These are phyloP conservation scores for Wiebesia pumilae DNA, from an alignment of 1,140 invertebrate species.

Conservation along the genomic window DNA sequence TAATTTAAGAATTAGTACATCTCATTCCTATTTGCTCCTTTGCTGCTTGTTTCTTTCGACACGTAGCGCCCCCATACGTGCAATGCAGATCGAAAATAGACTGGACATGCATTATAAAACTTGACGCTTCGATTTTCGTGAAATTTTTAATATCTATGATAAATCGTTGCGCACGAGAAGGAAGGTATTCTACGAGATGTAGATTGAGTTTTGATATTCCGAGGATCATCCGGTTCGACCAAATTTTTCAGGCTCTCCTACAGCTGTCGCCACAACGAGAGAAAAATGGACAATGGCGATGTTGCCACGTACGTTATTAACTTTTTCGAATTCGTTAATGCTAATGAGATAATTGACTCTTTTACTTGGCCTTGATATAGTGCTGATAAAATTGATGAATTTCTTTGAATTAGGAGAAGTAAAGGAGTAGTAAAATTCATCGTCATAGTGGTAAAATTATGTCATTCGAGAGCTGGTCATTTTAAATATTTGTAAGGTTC, in stretches of 20 bases:
- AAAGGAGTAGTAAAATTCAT: too few species aligned
- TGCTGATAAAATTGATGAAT: too few species aligned
- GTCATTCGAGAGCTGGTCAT: too few species aligned
- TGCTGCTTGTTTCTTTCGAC: neutral
- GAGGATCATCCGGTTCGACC: neutral
- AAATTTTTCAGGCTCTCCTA: slow-evolving; percentile 24
- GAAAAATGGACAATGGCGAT: neutral
- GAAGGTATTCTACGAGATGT: neutral
- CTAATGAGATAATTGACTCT: too few species aligned
- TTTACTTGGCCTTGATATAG: too few species aligned
- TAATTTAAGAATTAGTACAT: neutral
- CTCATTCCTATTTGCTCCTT: neutral
- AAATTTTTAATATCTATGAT: slow-evolving; percentile 48
- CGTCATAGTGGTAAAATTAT: too few species aligned
- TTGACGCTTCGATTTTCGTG: slow-evolving; percentile 34
- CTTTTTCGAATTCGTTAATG: neutral
- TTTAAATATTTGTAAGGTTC: too few species aligned
- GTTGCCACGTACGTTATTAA: neutral
- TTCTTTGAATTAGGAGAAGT: too few species aligned
- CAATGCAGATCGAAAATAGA: slow-evolving; percentile 22
- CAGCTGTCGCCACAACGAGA: slow-evolving; percentile 14
- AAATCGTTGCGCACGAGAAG: slow-evolving; percentile 47
- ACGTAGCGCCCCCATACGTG: neutral
- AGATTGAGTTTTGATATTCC: slow-evolving; percentile 54
- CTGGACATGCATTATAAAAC: slow-evolving; percentile 25